Conservation (phyloP, 2,888 invertebrate species). For the Eupsilia transversa region DNA sequence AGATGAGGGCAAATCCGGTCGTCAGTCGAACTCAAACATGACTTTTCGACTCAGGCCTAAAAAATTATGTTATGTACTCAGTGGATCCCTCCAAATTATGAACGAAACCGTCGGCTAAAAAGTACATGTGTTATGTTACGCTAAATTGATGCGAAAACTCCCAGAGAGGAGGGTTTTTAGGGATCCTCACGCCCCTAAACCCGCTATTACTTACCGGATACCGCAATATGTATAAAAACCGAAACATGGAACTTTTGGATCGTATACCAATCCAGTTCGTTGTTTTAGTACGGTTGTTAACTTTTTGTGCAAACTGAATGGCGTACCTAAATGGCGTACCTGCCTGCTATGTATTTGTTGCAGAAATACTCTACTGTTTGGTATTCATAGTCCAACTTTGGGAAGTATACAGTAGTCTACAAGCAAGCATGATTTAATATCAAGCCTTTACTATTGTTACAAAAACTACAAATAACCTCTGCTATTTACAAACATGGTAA, state of each 20-base stretch:
- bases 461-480: background rate
- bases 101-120: conserved; percentile 47
- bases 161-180: conserved; percentile 44
- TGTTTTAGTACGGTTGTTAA: conserved; percentile 27
- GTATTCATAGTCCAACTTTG: background rate
- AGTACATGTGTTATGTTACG: conserved; percentile 55
- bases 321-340: background rate
- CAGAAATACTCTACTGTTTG: background rate
- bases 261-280: conserved; percentile 39
- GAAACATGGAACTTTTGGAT: conserved; percentile 42
- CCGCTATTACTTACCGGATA: conserved; percentile 51
- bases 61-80: conserved; percentile 21
- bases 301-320: conserved; percentile 36
- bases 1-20: background rate
- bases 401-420: background rate
- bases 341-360: conserved; percentile 9
- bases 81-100: conserved; percentile 50
- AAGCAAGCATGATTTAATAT: background rate
- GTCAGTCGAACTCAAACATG: background rate
- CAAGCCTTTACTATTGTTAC: no score
- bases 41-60: background rate
- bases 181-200: conserved; percentile 37
- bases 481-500: background rate
- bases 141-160: conserved; percentile 56
- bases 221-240: conserved; percentile 62